Conservation (phyloP, 2,113 vertebrate genomes). For the Seriola quinqueradiata region DNA sequence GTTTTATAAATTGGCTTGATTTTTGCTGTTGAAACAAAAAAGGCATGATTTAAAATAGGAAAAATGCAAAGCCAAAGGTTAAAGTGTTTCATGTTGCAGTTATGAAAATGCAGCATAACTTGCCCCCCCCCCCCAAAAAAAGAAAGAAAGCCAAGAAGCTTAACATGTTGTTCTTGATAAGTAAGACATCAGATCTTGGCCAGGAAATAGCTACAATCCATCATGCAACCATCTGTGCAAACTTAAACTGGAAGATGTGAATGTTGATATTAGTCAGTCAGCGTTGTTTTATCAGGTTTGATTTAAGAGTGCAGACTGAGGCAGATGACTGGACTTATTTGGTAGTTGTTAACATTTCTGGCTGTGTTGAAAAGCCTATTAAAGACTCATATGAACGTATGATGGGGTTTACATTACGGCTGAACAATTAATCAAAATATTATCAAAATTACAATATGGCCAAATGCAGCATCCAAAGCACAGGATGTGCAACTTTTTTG, state of each 20-base stretch:
- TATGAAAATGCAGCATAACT: background rate
- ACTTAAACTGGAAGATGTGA: background rate
- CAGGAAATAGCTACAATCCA: background rate
- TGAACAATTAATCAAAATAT: no score
- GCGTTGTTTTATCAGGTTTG: background rate
- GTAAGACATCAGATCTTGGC: slow-evolving; percentile 3
- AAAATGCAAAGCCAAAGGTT: background rate
- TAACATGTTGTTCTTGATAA: background rate
- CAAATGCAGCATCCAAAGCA: no score
- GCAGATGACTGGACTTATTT: no score
- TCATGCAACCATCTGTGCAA: background rate
- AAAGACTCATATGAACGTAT: background rate
- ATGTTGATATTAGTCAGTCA: background rate
- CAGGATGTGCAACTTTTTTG: no score
- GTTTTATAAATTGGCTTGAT: background rate
- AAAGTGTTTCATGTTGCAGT: background rate
- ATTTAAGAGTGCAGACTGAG: background rate
- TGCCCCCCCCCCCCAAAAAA: background rate
- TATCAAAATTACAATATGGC: no score
- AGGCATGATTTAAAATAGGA: background rate
- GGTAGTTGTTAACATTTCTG: background rate
- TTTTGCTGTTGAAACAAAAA: no score
- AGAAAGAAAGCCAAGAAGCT: slow-evolving; percentile 12
- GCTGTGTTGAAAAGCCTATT: background rate
- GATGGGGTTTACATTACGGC: no score